These are phyloP conservation scores for Melanotaenia nigrans DNA, from an alignment of 2,797 vertebrate species.

Conservation along the genomic window DNA sequence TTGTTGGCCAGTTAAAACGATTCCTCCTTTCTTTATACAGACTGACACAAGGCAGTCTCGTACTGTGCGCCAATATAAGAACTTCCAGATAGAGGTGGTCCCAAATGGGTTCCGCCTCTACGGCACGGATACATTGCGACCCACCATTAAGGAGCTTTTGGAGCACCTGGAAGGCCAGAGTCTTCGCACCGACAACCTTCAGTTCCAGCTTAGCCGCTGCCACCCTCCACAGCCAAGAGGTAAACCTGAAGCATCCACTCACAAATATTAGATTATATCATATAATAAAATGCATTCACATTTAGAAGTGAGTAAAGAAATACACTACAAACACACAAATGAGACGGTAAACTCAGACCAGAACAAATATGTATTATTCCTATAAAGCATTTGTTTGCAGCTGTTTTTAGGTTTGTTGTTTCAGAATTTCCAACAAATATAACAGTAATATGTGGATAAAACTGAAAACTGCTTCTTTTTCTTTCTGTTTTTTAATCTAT, in stretches of 20 bases:
- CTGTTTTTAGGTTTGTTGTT: too few species aligned
- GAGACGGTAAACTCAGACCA: neutral
- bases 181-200: constrained; percentile 92
- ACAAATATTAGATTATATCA: neutral
- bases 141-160: constrained; percentile 88
- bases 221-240: constrained; percentile 97
- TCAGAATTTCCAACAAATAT: too few species aligned
- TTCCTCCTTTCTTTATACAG: constrained; percentile 37
- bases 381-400: neutral
- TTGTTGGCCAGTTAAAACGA: neutral
- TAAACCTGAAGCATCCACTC: constrained; percentile 51
- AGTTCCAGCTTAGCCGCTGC: constrained; percentile 90
- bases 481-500: neutral
- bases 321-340: neutral
- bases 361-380: neutral
- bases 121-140: constrained; percentile 85
- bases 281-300: neutral
- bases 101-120: constrained; percentile 84
- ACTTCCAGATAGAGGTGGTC: constrained; percentile 93
- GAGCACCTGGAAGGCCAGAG: constrained; percentile 91
- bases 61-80: constrained; percentile 88
- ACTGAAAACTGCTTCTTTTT: too few species aligned
- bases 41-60: constrained; percentile 60
- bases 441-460: too few species aligned
- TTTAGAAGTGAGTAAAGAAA: neutral